These are phyloP conservation scores for Formicarius rufipectus DNA, from an alignment of 2,113 vertebrate genomes.

Conservation along the genomic window DNA sequence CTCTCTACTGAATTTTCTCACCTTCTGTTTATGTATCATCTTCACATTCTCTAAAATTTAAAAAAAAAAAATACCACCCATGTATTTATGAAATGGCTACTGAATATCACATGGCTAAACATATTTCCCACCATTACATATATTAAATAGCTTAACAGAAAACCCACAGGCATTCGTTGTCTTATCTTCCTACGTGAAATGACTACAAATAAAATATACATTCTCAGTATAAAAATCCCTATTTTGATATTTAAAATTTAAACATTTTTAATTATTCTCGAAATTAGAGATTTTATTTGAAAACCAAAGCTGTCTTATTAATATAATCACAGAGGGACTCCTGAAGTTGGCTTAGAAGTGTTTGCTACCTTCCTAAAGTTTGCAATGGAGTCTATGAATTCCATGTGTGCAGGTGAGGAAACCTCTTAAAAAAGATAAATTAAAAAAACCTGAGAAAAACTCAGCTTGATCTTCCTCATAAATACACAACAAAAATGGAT, in stretches of 20 bases:
- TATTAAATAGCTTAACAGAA: neutral
- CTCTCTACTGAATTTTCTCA: neutral
- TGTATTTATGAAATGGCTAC: neutral
- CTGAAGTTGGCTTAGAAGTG: neutral
- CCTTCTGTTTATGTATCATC: neutral
- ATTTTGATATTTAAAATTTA: neutral
- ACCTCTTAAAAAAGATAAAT: accelerated
- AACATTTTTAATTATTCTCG: neutral
- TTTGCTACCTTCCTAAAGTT: neutral
- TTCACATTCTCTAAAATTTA: neutral
- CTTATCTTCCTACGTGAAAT: neutral
- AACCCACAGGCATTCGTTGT: neutral
- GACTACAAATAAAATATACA: neutral
- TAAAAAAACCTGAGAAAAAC: neutral
- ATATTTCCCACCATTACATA: neutral
- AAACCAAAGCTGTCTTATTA: neutral
- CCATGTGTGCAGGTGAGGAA: neutral
- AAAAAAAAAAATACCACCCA: neutral
- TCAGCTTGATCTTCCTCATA: neutral
- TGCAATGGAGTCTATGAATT: neutral
- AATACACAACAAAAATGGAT: neutral
- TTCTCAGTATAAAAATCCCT: neutral
- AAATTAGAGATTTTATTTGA: neutral
- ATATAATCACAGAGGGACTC: neutral
- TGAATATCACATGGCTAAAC: neutral